These are phyloP conservation scores for Emydoidea blandingii DNA, from an alignment of 2,797 vertebrate genomes.

Conservation along the genomic window DNA sequence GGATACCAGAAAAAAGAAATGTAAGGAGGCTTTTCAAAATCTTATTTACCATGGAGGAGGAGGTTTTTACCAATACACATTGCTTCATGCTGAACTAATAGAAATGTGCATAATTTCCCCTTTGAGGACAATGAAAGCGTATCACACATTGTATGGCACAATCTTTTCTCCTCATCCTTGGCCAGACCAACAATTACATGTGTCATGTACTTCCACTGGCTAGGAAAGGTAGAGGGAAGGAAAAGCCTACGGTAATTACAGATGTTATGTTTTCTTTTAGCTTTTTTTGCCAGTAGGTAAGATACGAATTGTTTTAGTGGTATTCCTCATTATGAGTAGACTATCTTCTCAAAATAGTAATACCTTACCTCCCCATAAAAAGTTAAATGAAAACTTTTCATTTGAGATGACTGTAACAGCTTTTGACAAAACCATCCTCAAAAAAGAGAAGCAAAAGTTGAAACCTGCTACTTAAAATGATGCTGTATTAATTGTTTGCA, in stretches of 20 bases:
- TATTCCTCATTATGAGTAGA: slow-evolving; percentile 59
- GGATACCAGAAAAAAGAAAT: background rate
- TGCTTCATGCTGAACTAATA: background rate
- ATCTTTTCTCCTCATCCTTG: background rate
- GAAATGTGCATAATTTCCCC: background rate
- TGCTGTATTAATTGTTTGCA: background rate
- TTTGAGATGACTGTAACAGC: slow-evolving; percentile 21
- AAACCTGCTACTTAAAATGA: slow-evolving; percentile 4
- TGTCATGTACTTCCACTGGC: background rate
- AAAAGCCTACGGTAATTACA: background rate
- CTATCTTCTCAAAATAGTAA: slow-evolving; percentile 14
- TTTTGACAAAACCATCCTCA: slow-evolving; percentile 16
- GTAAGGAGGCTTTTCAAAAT: background rate
- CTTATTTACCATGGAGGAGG: background rate
- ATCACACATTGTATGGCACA: background rate
- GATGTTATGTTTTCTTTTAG: background rate
- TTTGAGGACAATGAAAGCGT: background rate
- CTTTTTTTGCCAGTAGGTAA: background rate
- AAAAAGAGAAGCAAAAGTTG: background rate
- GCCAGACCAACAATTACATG: background rate
- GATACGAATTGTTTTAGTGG: background rate
- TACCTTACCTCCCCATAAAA: slow-evolving; percentile 42
- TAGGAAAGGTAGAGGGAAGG: background rate
- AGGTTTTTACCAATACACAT: background rate
- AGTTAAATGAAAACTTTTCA: slow-evolving; percentile 45